A percentile compares a stretch with the other conserved stretches of the same genome.
These are phyloP conservation scores for Malurus melanocephalus DNA, from an alignment of 2,113 vertebrate species.

Conservation along the genomic window DNA sequence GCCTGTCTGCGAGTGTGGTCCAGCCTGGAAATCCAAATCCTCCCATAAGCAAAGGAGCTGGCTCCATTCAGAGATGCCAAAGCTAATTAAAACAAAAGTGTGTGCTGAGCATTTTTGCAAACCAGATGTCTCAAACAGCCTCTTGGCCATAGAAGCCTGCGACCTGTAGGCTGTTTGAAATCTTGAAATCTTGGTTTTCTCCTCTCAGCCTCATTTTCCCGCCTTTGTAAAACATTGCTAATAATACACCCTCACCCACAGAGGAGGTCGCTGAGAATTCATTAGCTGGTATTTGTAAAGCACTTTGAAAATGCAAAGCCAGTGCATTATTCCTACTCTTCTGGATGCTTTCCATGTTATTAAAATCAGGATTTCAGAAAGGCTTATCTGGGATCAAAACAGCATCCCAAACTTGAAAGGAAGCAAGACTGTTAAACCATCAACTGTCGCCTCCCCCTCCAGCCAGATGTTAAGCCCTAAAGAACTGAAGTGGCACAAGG, in stretches of 20 bases:
- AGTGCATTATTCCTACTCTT: constrained; percentile 46
- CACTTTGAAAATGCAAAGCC: constrained; percentile 61
- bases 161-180: not conserved
- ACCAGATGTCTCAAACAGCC: not conserved
- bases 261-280: constrained; percentile 49
- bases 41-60: not conserved
- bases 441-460: constrained; percentile 29
- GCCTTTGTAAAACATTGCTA: constrained; percentile 8
- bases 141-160: not conserved
- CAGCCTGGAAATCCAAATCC: not conserved
- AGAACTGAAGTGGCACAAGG: constrained; percentile 58
- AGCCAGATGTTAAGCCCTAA: constrained; percentile 69
- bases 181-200: not conserved
- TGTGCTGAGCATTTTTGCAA: not conserved
- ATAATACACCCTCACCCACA: constrained; percentile 15
- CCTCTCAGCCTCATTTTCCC: constrained; percentile 9
- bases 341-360: constrained; percentile 60
- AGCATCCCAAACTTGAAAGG: constrained; percentile 60
- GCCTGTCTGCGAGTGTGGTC: not conserved
- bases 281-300: constrained; percentile 56
- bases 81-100: constrained; percentile 19
- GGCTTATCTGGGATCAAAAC: constrained; percentile 55
- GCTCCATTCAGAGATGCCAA: not conserved
- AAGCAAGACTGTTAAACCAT: constrained; percentile 59
- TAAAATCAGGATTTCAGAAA: constrained; percentile 63